Conservation (phyloP, 2,888 invertebrate genomes). For the Hyalella azteca region DNA sequence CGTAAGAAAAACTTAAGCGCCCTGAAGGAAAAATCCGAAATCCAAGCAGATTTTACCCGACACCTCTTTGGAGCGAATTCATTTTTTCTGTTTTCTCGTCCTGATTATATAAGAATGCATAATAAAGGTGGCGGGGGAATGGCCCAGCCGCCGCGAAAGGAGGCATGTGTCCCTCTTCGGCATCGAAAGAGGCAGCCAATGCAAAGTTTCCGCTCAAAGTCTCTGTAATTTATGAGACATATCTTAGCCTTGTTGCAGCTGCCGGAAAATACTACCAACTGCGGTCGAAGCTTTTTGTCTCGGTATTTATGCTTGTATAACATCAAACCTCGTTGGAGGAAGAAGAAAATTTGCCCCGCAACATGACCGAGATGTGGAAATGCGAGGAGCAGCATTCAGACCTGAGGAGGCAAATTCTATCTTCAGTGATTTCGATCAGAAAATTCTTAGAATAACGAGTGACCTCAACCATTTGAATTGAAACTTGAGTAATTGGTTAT, state of each 20-base stretch:
- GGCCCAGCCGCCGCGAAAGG: neutral
- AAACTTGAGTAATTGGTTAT: no score
- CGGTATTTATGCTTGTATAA: neutral
- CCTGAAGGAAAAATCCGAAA: neutral
- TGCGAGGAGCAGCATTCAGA: no score
- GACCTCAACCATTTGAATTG: no score
- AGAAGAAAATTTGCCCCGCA: no score
- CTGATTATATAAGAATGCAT: slow-evolving; percentile 28
- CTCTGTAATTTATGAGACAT: neutral
- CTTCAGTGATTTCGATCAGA: no score
- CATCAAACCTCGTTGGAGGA: neutral
- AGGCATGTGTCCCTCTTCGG: neutral
- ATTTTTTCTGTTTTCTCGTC: slow-evolving; percentile 10
- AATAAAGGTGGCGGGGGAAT: slow-evolving; percentile 5
- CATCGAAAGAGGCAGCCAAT: slow-evolving; percentile 10
- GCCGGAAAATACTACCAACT: neutral
- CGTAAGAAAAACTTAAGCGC: slow-evolving; percentile 27
- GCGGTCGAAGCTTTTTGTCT: neutral
- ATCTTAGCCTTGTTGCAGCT: neutral
- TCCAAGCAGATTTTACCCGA: neutral
- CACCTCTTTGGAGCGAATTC: neutral
- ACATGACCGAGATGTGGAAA: no score
- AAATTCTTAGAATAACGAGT: no score
- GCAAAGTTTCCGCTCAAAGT: slow-evolving; percentile 10
- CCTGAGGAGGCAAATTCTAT: no score